These are phyloP conservation scores for Drosophila recens DNA, from an alignment of 2,888 invertebrate genomes.

Conservation along the genomic window DNA sequence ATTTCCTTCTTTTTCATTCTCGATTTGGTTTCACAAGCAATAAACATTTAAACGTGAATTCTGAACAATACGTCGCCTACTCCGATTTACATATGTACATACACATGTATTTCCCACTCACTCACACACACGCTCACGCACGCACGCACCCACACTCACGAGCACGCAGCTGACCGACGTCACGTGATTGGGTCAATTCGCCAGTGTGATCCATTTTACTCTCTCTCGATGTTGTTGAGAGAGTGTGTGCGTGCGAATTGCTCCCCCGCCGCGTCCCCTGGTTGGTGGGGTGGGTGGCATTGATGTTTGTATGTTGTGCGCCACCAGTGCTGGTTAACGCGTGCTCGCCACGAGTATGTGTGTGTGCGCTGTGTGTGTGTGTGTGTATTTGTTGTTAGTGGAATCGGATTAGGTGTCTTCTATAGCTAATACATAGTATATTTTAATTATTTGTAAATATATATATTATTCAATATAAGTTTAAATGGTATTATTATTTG, in stretches of 20 bases:
- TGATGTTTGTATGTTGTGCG: conserved; percentile 46
- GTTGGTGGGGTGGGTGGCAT: conserved; percentile 52
- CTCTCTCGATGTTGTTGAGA: conserved; percentile 43
- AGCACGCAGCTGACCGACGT: conserved; percentile 9
- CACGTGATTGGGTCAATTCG: conserved; percentile 36
- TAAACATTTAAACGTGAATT: conserved; percentile 72
- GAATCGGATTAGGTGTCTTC: conserved; percentile 34
- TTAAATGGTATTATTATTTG: conserved; percentile 20
- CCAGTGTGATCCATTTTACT: conserved; percentile 57
- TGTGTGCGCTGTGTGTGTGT: conserved; percentile 10
- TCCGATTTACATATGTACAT: not conserved
- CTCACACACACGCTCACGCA: conserved; percentile 8
- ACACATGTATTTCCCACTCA: conserved; percentile 2
- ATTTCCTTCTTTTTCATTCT: not conserved
- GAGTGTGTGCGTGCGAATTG: conserved; percentile 41
- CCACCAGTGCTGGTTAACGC: conserved; percentile 33
- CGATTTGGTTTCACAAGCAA: conserved; percentile 53
- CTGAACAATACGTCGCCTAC: conserved; percentile 37
- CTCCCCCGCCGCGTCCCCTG: conserved; percentile 32
- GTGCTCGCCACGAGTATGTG: conserved; percentile 12
- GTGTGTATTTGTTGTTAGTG: conserved; percentile 6
- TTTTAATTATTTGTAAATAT: conserved; percentile 29
- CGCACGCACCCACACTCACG: conserved; percentile 14
- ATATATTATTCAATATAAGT: conserved; percentile 35
- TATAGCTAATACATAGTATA: conserved; percentile 42